Base-by-base conservation (phyloP, 2,888 invertebrate genomes). In the Thelaira solivaga region DNA sequence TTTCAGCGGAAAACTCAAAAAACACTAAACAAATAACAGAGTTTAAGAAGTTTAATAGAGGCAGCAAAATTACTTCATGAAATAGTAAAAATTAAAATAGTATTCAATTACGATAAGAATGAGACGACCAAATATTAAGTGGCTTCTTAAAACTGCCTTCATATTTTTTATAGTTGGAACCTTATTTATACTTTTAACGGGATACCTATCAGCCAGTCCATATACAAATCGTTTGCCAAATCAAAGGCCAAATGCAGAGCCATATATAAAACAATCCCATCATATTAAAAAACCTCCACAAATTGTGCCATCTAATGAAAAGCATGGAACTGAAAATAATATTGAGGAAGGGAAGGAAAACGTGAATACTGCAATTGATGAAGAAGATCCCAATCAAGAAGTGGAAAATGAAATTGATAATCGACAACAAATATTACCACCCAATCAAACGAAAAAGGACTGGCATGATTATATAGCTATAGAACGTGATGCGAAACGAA, bases 401-500 rank as follows among this genome's bases (percentile, higher is more conserved):
- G 41, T 64, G 45, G 43, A 62, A 43, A 39, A 47, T 24, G 16
- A 5, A 4, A 5, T 10, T 29, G 26, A 53, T 22, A 41, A 71
- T 1, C 18, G 7, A 67, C 68, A 43, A 34, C 77, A 81, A 34
- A 45, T 81, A 57, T 13, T 75, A 31, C 64, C 76, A 20, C 75
- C 81, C 16, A 68, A 11, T 67, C 59, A 82, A 1, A 49, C 67
- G 0, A 94, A 92, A 89, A 93, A 93, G 81, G 96, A 96, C 86
- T 96, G 96, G 96, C 95, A 96, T 82, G 92, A 96, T 88, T 93
- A 94, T 84, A 88, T 90, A 20, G 90, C 90, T 77, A 95, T 96
- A 81, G 89, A 91, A 31, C 89, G 89, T 18, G 96, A 96, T 81
- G 85, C 86, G 3, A 71, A 82, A n/a, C 91, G 94, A 69, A 90